phyloP scores from a whole-genome alignment of 2,888 invertebrate species.

The Tetragonula carbonaria region DNA sequence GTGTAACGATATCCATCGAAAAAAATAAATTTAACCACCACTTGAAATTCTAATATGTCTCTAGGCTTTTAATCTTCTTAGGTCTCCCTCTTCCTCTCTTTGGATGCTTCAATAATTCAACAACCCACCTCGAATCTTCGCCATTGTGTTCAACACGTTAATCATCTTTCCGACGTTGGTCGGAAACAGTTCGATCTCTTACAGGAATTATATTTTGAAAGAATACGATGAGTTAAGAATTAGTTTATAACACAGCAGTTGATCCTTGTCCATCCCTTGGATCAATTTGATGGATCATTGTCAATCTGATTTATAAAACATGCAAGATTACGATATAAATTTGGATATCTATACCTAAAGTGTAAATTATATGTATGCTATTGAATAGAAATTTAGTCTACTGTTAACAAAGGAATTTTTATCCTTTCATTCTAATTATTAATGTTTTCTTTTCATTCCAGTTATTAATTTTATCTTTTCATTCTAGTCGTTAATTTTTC shows the following conservation, averaged over 20 bases:
- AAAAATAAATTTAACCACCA: constrained; percentile 40
- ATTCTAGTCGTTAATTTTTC: too few species aligned
- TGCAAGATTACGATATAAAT: too few species aligned
- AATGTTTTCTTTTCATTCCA: too few species aligned
- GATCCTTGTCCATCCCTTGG: too few species aligned
- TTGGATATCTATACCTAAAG: too few species aligned
- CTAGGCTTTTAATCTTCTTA: constrained; percentile 42
- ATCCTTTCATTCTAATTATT: too few species aligned
- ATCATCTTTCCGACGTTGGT: constrained; percentile 3
- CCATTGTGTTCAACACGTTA: constrained; percentile 16
- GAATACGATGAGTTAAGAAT: background rate
- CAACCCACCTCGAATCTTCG: constrained; percentile 2
- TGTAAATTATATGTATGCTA: too few species aligned
- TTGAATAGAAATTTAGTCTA: too few species aligned
- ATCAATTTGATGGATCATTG: too few species aligned
- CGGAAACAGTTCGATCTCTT: background rate
- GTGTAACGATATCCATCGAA: constrained; percentile 40
- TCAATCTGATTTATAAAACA: too few species aligned
- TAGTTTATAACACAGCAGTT: background rate
- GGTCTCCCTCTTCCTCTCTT: background rate
- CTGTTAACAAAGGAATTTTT: too few species aligned
- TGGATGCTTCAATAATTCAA: constrained; percentile 43
- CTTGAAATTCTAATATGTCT: constrained; percentile 47
- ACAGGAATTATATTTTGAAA: background rate
- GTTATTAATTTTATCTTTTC: too few species aligned